Evolutionary conservation across 2,888 invertebrate species (phyloP), one percentile per base, ranked within the genome.

Genomic region (Agrilus cyanescens): DNA sequence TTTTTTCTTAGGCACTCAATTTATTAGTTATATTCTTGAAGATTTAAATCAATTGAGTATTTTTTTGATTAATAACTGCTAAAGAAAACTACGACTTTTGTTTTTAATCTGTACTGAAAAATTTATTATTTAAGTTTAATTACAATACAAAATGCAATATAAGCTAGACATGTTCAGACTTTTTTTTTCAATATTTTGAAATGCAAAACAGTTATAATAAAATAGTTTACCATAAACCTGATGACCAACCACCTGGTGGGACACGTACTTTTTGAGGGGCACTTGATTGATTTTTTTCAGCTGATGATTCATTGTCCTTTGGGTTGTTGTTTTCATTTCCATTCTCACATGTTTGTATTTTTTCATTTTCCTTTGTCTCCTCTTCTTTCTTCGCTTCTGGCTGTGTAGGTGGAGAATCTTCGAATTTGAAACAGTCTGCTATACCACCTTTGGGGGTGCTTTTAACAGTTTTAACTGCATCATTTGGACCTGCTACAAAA

Each of bases 161-260:
- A 20, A 20, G 25, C 25, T 25, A 25, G 25, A 25, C 25, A 25
- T 25, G 10, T 25, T 25, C 25, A 25, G 25, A 25, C 25, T 25
- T 25, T 25, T 25, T 20, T 25, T 25, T 25, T 25, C 25, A 25
- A 10, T 25, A 25, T 10, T 25, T 10, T 25, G 25, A 25, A 25
- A 25, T 25, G 25, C 25, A 25, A 25, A 25, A 25, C 25, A 25
- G 25, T 25, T 25, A 25, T 10, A 25, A 8, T 25, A 25, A 25
- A 8, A 25, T 10, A 10, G 10, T 25, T 56, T 53, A 60, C 60
- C 60, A 59, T 13, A 60, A 51, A n/a, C 56, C 56, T 32, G 60
- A 54, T 8, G 60, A 61, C 44, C 53, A 59, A 8, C 61, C 62
- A 44, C 61, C 61, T 6, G 61, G 62, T 34, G 61, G 61, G 8